Percentiles rank a stretch among this genome's conserved stretches.
Evolutionary conservation across 2,797 vertebrate genomes (phyloP).

Genomic region (Trachurus trachurus): DNA sequence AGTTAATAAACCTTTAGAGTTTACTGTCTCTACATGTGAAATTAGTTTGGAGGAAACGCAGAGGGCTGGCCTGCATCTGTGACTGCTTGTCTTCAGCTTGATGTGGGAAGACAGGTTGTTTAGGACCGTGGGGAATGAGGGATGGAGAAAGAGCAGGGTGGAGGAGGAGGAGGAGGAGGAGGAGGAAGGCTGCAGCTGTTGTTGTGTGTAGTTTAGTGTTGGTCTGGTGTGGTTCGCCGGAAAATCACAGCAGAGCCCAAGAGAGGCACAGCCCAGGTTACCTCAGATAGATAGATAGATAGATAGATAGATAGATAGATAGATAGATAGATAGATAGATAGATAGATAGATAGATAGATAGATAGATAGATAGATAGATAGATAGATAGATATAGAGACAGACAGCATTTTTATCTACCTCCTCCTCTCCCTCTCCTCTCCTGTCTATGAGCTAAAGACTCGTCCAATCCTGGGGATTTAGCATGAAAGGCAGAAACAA

Average conservation of each 20-base stretch:
- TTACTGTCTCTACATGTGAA: constrained; percentile 21
- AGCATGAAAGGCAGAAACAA: constrained; percentile 57
- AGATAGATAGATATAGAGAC: neutral
- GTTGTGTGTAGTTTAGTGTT: constrained; percentile 59
- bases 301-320: constrained; percentile 17
- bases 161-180: constrained; percentile 30
- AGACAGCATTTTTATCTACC: constrained; percentile 5
- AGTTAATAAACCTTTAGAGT: constrained; percentile 22
- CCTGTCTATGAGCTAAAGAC: constrained; percentile 11
- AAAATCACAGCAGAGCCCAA: constrained; percentile 48
- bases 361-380: constrained; percentile 6
- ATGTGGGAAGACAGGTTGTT: constrained; percentile 81
- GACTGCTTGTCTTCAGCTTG: constrained; percentile 73
- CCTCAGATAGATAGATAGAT: constrained; percentile 33
- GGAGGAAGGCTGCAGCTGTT: constrained; percentile 71
- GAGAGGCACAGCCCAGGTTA: constrained; percentile 22
- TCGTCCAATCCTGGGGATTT: constrained; percentile 39
- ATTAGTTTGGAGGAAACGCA: constrained; percentile 20
- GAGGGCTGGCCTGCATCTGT: constrained; percentile 52
- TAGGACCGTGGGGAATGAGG: constrained; percentile 62
- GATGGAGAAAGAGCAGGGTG: constrained; percentile 56
- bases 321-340: constrained; percentile 4
- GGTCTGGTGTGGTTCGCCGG: constrained; percentile 42
- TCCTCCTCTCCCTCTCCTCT: constrained; percentile 8
- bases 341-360: constrained; percentile 26